A percentile compares a stretch with the other conserved stretches of the same genome.
These are phyloP conservation scores for Ormyrus pomaceus DNA, from an alignment of 2,888 invertebrate genomes.

Conservation along the genomic window DNA sequence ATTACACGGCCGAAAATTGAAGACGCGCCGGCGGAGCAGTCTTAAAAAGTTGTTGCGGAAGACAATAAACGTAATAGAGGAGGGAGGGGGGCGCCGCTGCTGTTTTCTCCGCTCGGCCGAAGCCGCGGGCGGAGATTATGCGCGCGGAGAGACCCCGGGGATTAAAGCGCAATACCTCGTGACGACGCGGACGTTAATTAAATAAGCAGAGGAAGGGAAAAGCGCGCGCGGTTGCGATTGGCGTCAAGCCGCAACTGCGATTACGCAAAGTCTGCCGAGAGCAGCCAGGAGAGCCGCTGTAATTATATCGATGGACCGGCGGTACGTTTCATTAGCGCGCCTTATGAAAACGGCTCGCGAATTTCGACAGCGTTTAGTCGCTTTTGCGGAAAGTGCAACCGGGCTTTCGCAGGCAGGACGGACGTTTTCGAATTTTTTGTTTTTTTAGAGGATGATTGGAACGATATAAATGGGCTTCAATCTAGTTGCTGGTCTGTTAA, in stretches of 20 bases:
- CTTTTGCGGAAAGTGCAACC: neutral
- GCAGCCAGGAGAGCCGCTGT: neutral
- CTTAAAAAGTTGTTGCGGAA: slow-evolving; percentile 2
- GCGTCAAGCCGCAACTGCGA: slow-evolving; percentile 9
- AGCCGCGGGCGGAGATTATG: slow-evolving; percentile 8
- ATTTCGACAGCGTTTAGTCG: slow-evolving; percentile 22
- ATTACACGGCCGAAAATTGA: too few species aligned
- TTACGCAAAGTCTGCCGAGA: slow-evolving; percentile 10
- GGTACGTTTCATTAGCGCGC: slow-evolving; percentile 44
- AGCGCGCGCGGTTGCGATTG: slow-evolving; percentile 43
- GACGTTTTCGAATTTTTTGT: too few species aligned
- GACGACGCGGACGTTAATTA: slow-evolving; percentile 29
- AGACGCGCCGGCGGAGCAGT: too few species aligned
- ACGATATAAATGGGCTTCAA: too few species aligned
- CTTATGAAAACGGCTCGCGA: slow-evolving; percentile 29
- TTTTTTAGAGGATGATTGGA: too few species aligned
- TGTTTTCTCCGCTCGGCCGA: neutral
- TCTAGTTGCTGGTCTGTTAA: too few species aligned
- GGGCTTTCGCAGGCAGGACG: neutral
- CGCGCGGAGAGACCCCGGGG: slow-evolving; percentile 1
- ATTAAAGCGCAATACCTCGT: slow-evolving; percentile 37
- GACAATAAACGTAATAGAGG: slow-evolving; percentile 31
- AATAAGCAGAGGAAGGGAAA: slow-evolving; percentile 42
- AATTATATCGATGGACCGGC: slow-evolving; percentile 45
- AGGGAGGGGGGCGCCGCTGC: too few species aligned